phyloP scores from a whole-genome alignment of 2,113 vertebrate species.

The Nettapus auritus region DNA sequence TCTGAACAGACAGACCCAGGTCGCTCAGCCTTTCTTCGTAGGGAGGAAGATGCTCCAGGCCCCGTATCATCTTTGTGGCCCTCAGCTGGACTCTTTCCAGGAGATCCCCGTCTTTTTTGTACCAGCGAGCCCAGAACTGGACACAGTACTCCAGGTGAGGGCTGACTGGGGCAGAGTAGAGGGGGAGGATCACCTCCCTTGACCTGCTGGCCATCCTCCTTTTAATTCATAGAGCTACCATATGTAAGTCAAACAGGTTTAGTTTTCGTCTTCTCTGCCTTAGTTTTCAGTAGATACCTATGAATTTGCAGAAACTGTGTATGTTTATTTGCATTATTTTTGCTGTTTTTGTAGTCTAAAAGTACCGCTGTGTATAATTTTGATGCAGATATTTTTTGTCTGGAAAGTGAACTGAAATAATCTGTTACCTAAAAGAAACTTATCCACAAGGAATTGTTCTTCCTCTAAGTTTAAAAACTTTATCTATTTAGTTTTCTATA shows the following conservation, averaged over 20 bases:
- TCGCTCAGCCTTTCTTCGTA: no score
- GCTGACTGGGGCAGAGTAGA: no score
- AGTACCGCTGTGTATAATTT: neutral
- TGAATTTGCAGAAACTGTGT: neutral
- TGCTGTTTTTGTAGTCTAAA: neutral
- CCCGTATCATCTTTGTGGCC: no score
- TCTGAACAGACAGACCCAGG: no score
- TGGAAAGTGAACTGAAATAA: neutral
- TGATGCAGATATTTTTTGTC: neutral
- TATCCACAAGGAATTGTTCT: neutral
- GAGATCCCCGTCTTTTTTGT: no score
- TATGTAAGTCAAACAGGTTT: neutral
- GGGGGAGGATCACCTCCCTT: no score
- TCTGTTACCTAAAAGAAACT: neutral
- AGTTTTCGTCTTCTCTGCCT: neutral
- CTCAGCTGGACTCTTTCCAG: no score
- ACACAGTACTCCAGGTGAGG: no score
- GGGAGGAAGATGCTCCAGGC: no score
- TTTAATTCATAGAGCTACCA: neutral
- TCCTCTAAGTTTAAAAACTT: neutral
- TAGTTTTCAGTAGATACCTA: neutral
- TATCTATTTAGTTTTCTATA: neutral
- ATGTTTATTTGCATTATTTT: neutral
- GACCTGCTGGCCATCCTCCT: no score
- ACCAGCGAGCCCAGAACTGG: no score